Percentiles rank a stretch among this genome's conserved stretches.
Conservation (phyloP, 2,888 invertebrate genomes). For the Scaptomyza caliginosa region DNA sequence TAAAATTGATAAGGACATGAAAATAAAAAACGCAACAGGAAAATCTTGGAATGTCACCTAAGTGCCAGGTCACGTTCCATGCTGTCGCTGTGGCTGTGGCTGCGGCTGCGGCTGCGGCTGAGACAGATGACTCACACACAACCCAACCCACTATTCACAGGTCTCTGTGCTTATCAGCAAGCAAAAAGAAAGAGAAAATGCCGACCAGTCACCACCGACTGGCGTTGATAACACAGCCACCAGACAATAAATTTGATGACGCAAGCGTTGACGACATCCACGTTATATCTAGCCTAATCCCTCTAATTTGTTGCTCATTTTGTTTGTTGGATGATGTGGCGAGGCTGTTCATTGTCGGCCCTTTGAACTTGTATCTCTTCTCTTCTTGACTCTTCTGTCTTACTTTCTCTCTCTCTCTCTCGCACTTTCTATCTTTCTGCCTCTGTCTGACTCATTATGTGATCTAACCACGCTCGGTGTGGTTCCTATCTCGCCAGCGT, state of each 20-base stretch:
- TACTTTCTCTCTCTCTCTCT: no score
- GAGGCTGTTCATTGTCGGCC: conserved; percentile 53
- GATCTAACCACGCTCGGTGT: conserved; percentile 11
- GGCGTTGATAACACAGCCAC: conserved; percentile 62
- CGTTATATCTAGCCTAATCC: conserved; percentile 13
- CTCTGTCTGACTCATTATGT: conserved; percentile 14
- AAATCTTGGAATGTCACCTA: conserved; percentile 42
- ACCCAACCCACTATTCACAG: conserved; percentile 2
- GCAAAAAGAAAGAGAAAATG: conserved; percentile 1
- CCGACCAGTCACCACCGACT: conserved; percentile 12
- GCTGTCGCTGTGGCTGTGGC: no score
- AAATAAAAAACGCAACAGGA: conserved; percentile 40
- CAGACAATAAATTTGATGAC: conserved; percentile 73
- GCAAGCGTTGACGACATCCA: conserved; percentile 49
- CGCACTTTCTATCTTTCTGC: no score
- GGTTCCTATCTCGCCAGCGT: conserved; percentile 54
- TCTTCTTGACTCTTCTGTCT: background rate
- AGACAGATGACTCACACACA: conserved; percentile 60
- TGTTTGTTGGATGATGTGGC: conserved; percentile 61
- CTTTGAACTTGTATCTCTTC: conserved; percentile 67
- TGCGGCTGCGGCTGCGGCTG: conserved; percentile 2
- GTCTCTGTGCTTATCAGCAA: conserved; percentile 50
- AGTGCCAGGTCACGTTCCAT: conserved; percentile 76
- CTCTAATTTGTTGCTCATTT: conserved; percentile 70
- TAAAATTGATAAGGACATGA: conserved; percentile 67